Percentiles rank a stretch among this genome's conserved stretches.
These are phyloP conservation scores for Sebastes oblongus DNA, from an alignment of 2,797 vertebrate genomes.

Conservation along the genomic window DNA sequence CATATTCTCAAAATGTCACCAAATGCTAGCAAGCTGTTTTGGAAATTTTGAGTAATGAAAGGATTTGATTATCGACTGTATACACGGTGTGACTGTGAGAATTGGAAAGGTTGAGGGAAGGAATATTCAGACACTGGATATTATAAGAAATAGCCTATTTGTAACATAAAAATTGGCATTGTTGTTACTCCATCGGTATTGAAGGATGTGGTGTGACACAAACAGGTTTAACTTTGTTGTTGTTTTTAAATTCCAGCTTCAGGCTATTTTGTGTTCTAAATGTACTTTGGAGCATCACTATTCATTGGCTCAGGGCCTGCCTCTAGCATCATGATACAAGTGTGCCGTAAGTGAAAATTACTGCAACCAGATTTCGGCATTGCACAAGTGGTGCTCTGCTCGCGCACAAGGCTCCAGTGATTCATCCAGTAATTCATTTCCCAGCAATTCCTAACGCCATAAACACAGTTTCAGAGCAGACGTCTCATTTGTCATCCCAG, in stretches of 20 bases:
- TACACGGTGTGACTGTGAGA: conserved; percentile 37
- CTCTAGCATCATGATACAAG: conserved; percentile 72
- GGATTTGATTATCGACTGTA: conserved; percentile 61
- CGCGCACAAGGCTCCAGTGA: conserved; percentile 73
- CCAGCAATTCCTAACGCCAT: conserved; percentile 82
- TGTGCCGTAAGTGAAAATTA: conserved; percentile 84
- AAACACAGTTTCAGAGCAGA: conserved; percentile 86
- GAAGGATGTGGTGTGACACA: conserved; percentile 20
- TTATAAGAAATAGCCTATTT: conserved; percentile 29
- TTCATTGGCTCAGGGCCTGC: conserved; percentile 69
- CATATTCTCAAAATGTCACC: conserved; percentile 78
- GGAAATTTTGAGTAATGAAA: conserved; percentile 63
- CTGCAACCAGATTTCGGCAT: conserved; percentile 80
- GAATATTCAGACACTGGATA: conserved; percentile 27
- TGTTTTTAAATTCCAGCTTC: conserved; percentile 52
- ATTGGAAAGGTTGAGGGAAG: conserved; percentile 65
- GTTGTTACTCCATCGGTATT: conserved; percentile 21
- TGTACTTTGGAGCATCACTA: conserved; percentile 58
- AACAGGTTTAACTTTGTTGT: conserved; percentile 52
- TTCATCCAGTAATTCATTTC: conserved; percentile 87
- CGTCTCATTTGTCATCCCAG: conserved; percentile 82
- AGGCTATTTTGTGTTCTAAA: conserved; percentile 62
- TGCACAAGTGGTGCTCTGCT: conserved; percentile 74
- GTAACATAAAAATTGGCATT: conserved; percentile 6
- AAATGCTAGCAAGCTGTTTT: conserved; percentile 69